Evolutionary conservation across 2,113 vertebrate genomes (phyloP).

Genomic region (Osmerus eperlanus): DNA sequence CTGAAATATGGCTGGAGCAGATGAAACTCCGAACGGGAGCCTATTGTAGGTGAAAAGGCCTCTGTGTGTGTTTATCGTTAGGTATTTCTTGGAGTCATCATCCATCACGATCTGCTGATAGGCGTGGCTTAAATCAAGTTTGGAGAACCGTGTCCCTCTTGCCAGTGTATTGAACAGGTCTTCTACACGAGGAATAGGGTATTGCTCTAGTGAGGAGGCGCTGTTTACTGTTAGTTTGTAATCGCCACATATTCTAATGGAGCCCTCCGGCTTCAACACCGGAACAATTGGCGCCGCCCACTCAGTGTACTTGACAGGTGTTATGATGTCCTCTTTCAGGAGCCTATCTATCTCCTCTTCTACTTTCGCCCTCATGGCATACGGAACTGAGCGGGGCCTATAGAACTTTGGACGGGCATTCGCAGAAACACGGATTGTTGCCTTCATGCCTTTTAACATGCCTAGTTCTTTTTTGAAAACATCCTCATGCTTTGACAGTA

Average conservation of each 20-base stretch:
- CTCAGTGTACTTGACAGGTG: background rate
- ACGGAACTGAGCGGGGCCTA: background rate
- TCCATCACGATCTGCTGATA: conserved; percentile 23
- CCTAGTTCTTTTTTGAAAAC: background rate
- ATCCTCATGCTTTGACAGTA: background rate
- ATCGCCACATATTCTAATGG: background rate
- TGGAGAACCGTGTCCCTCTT: conserved; percentile 13
- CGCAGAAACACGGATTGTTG: too few species aligned
- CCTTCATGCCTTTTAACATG: background rate
- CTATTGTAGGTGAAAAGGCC: conserved; percentile 17
- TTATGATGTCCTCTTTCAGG: background rate
- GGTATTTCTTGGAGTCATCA: conserved; percentile 12
- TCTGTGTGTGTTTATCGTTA: conserved; percentile 28
- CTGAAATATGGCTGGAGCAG: background rate
- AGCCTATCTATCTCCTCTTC: background rate
- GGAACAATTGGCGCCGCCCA: background rate
- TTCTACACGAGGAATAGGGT: background rate
- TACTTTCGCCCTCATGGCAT: background rate
- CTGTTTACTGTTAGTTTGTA: background rate
- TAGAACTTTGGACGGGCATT: too few species aligned
- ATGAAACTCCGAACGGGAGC: conserved; percentile 7
- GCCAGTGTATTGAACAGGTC: background rate
- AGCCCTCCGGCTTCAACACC: too few species aligned
- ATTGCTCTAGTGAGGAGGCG: background rate
- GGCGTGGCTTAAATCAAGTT: conserved; percentile 2